Evolutionary conservation across 2,797 vertebrate species (phyloP).

Genomic region (Halcyon badia): DNA sequence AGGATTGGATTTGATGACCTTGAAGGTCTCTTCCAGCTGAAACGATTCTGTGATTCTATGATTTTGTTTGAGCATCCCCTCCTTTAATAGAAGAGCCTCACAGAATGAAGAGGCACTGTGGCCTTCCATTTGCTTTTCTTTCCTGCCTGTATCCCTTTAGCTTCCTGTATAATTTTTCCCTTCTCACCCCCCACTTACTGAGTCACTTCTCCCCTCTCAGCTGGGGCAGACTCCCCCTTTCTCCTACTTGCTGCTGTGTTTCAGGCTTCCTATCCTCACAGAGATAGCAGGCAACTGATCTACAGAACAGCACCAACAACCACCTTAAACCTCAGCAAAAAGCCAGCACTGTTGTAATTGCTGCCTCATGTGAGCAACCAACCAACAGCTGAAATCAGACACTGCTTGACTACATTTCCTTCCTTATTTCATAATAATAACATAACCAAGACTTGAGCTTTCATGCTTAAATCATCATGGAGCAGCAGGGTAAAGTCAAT

Average conservation of each 20-base stretch:
- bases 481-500: background rate
- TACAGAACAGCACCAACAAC: background rate
- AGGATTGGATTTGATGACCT: too few relatives aligned
- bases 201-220: background rate
- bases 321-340: background rate
- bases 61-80: background rate
- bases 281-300: background rate
- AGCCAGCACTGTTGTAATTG: background rate
- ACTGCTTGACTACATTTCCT: background rate
- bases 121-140: background rate
- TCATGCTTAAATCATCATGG: background rate
- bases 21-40: too few relatives aligned
- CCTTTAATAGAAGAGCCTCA: background rate
- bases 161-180: background rate
- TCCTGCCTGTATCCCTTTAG: background rate
- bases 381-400: background rate
- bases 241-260: background rate
- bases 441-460: background rate
- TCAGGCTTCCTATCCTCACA: slow-evolving; percentile 15
- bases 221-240: background rate
- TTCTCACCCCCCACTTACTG: background rate
- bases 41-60: too few relatives aligned
- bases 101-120: background rate
- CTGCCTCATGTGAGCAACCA: background rate
- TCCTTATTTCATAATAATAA: background rate